phyloP scores from a whole-genome alignment of 2,888 invertebrate genomes.

The Diaperis boleti region DNA sequence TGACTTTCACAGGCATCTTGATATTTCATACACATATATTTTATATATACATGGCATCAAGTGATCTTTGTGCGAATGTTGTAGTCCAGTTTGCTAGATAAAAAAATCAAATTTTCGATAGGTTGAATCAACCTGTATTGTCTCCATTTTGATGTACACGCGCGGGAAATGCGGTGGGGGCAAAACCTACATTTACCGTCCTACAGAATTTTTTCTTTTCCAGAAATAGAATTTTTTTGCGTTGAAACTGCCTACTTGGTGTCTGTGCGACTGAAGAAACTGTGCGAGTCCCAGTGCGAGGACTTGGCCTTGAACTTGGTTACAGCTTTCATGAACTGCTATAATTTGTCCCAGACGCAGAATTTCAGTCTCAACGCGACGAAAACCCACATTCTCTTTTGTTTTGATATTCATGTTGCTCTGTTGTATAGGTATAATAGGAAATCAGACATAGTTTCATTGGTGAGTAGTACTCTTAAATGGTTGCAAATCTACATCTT shows the following conservation, averaged over 20 bases:
- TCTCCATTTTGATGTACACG: no score
- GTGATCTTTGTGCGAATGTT: no score
- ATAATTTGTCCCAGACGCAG: constrained; percentile 59
- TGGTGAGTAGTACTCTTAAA: constrained; percentile 64
- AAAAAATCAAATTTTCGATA: no score
- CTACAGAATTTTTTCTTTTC: constrained; percentile 46
- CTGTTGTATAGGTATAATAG: constrained; percentile 71
- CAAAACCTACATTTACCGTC: no score
- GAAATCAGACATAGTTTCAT: constrained; percentile 68
- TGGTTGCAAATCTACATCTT: no score
- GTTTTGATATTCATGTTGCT: constrained; percentile 73
- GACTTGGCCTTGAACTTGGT: constrained; percentile 73
- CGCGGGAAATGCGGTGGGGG: no score
- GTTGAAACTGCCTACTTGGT: constrained; percentile 72
- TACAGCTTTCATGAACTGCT: constrained; percentile 66
- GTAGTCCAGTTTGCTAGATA: no score
- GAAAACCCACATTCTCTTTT: constrained; percentile 69
- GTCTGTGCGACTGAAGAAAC: constrained; percentile 71
- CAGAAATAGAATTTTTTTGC: constrained; percentile 70
- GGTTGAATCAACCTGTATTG: no score
- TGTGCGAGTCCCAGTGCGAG: constrained; percentile 73
- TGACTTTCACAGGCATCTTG: no score
- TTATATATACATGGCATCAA: no score
- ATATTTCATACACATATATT: no score
- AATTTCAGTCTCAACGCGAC: constrained; percentile 63